phyloP scores from a whole-genome alignment of 2,113 vertebrate genomes.

The Malaclemys terrapin region DNA sequence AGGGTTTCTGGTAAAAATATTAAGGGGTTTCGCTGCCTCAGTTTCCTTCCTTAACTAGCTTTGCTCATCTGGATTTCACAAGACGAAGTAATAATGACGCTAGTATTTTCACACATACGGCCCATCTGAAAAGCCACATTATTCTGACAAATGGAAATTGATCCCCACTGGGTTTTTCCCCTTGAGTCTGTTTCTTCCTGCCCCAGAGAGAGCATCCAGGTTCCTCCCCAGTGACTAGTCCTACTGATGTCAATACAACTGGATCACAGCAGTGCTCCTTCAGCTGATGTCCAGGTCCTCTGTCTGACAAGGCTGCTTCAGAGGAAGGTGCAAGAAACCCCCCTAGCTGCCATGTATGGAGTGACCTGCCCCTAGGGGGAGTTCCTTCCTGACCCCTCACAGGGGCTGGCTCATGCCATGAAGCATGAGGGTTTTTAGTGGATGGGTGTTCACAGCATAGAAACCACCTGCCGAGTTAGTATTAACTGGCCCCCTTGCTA shows the following conservation, averaged over 20 bases:
- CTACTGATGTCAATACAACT: not conserved
- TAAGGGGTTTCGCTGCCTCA: not conserved
- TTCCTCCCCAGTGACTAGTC: not conserved
- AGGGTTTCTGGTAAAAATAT: not conserved
- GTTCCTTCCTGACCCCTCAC: not conserved
- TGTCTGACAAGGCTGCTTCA: not conserved
- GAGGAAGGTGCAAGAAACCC: not conserved
- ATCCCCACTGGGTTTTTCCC: not conserved
- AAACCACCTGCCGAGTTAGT: not conserved
- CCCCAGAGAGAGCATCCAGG: not conserved
- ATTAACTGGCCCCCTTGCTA: not conserved
- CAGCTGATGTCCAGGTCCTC: not conserved
- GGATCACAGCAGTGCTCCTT: not conserved
- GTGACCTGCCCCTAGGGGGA: not conserved
- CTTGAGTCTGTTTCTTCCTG: not conserved
- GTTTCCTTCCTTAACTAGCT: not conserved
- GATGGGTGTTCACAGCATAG: not conserved
- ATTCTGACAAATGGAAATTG: not conserved
- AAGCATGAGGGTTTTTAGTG: not conserved
- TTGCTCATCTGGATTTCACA: not conserved
- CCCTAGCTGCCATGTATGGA: not conserved
- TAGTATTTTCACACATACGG: not conserved
- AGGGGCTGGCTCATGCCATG: not conserved
- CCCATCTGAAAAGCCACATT: not conserved
- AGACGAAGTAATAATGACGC: not conserved